Base-by-base conservation (phyloP, 2,888 invertebrate genomes). In the Drosophila emarginata region DNA sequence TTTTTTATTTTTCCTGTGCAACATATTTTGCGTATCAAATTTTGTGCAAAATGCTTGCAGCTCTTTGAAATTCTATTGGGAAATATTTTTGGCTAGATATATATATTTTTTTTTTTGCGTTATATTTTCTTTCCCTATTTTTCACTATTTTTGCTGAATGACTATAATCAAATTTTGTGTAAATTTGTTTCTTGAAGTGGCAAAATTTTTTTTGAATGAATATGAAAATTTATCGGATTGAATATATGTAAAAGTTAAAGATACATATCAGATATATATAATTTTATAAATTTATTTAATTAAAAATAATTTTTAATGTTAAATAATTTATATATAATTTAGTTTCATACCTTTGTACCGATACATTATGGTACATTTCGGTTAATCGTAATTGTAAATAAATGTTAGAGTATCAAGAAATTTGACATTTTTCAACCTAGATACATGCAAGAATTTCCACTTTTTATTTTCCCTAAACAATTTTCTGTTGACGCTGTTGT, bases 21-120 rank as follows among this genome's bases (percentile, higher is more conserved):
- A 80, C 81, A 81, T 79, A 81, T 83, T 81, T 83, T 72, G 67
- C 53, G 75, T 69, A 82, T 74, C 80, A 82, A 84, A 82, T 78
- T 83, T 77, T 84, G 78, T 78, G 79, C 77, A 77, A 80, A 82
- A 74, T 84, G 67, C 77, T 72, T 65, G 62, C 78, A 72, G 78
- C 81, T 66, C 80, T 70, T 72, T 78, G 71, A 78, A 79, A 84
- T 81, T 81, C 79, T 78, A 77, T 81, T 68, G 82, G 84, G 77
- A 80, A 84, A 82, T 77, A 78, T 77, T 67, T 76, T 71, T 71
- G 40, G 68, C 4, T 56, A 72, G 57, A 32, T 64, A 61, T 75
- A 66, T 32, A 1, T 28, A 9, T 53, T 53, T 15, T 52, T 52
- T 53, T 15, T 52, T 23, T 52, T 21, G 7, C 1, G 4, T 5